Conservation (phyloP, 2,888 invertebrate genomes). For the Euplexia lucipara region DNA sequence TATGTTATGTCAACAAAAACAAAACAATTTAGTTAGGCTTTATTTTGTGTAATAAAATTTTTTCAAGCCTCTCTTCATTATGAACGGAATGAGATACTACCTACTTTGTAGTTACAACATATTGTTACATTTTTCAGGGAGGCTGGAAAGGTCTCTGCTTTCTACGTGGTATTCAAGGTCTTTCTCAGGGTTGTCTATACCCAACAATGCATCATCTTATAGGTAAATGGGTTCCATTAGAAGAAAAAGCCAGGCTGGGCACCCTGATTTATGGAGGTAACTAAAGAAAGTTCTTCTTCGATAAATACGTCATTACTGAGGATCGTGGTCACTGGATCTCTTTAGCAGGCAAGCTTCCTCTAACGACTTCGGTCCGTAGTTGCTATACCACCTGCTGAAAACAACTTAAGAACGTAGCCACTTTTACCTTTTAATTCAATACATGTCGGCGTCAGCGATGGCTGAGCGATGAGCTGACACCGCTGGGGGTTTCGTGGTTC, state of each 20-base stretch:
- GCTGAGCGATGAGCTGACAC: too few species aligned
- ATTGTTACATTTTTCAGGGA: slow-evolving; percentile 72
- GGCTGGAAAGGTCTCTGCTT: slow-evolving; percentile 92
- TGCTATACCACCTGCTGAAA: too few species aligned
- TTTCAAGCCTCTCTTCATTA: too few species aligned
- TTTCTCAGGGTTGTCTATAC: slow-evolving; percentile 92
- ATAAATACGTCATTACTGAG: too few species aligned
- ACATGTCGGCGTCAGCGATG: too few species aligned
- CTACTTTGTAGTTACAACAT: neutral
- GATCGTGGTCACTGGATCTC: too few species aligned
- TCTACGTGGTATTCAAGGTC: slow-evolving; percentile 91
- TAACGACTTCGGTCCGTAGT: too few species aligned
- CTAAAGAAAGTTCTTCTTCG: slow-evolving; percentile 53
- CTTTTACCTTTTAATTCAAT: too few species aligned
- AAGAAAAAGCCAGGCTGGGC: slow-evolving; percentile 92
- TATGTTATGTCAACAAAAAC: too few species aligned
- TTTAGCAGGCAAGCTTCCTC: too few species aligned
- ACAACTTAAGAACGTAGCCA: too few species aligned
- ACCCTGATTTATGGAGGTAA: slow-evolving; percentile 80
- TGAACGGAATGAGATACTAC: neutral
- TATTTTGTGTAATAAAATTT: neutral
- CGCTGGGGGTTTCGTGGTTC: too few species aligned
- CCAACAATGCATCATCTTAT: slow-evolving; percentile 91
- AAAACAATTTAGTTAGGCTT: neutral
- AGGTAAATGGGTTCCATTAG: slow-evolving; percentile 92